Evolutionary conservation across 2,113 vertebrate genomes (phyloP).

Genomic region (Zosterops borbonicus): DNA sequence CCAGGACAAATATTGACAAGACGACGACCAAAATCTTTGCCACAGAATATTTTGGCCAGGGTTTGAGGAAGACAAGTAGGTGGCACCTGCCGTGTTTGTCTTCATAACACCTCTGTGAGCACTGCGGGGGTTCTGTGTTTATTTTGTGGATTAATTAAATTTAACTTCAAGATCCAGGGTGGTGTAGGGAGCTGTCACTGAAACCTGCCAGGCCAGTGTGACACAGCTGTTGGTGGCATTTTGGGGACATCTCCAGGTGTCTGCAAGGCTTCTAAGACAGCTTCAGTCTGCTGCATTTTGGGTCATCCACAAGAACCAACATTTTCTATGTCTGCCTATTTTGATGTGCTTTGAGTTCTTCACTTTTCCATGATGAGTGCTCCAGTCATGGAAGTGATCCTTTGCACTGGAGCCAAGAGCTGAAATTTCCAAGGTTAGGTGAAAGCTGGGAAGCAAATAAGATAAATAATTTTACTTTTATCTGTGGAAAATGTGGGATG

Average conservation of each 20-base stretch:
- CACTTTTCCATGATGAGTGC: background rate
- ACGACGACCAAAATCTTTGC: accelerated
- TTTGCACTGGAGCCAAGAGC: background rate
- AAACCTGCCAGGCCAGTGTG: background rate
- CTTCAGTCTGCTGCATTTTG: background rate
- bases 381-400: background rate
- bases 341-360: background rate
- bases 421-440: background rate
- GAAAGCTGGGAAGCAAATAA: background rate
- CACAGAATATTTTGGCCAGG: background rate
- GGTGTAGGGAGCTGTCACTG: background rate
- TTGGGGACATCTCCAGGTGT: background rate
- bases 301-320: background rate
- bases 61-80: background rate
- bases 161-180: background rate
- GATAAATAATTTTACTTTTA: background rate
- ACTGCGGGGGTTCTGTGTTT: background rate
- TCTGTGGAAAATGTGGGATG: background rate
- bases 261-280: background rate
- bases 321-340: background rate
- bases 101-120: background rate
- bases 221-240: background rate
- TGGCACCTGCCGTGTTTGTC: background rate
- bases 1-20: background rate
- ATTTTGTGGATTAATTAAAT: background rate